Evolutionary conservation across 2,113 vertebrate genomes (phyloP), one percentile per base, ranked within the genome.

Genomic region (Phylloscopus whistleri): DNA sequence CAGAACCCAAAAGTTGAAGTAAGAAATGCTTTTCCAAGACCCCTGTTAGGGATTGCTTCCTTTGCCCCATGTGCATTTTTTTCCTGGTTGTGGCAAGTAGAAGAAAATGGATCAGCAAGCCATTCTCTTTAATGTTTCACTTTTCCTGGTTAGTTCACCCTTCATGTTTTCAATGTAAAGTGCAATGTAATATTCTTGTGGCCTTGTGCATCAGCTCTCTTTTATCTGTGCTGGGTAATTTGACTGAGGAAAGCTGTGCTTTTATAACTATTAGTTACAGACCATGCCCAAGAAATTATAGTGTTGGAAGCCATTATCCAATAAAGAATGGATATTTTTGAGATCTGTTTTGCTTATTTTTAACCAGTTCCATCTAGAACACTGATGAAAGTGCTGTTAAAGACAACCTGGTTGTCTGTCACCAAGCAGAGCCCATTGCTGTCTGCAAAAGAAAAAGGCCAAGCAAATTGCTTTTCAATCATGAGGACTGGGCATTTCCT

Each of bases 191-290:
- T 68, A n/a, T 37, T 16, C 67, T n/a, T 19, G 30, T 59, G 79
- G 66, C 48, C 64, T 67, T 56, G 31, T 78, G 63, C 49, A 49
- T 90, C 67, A 88, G 53, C 58, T 94, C 62, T 64, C 46, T 81
- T 94, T 93, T 88, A 77, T 72, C 74, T 92, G 41, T 51, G 30
- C 76, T 66, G 19, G 60, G 24, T 81, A 91, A 84, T 97, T 93
- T 95, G 51, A 53, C 39, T 37, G 68, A 82, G 76, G 63, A 88
- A 97, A 93, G 31, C 30, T 69, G 22, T 37, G 21, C 7, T 84
- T 73, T 84, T 60, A 6, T 59, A 93, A 62, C 48, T 83, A 56
- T 89, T 77, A 86, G 37, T 88, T 92, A 66, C 43, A 87, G 63
- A 53, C 63, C 11, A 8, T 58, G 18, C 87, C 68, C 48, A 88